Evolutionary conservation across 2,888 invertebrate species (phyloP).

Genomic region (Amiota communis): DNA sequence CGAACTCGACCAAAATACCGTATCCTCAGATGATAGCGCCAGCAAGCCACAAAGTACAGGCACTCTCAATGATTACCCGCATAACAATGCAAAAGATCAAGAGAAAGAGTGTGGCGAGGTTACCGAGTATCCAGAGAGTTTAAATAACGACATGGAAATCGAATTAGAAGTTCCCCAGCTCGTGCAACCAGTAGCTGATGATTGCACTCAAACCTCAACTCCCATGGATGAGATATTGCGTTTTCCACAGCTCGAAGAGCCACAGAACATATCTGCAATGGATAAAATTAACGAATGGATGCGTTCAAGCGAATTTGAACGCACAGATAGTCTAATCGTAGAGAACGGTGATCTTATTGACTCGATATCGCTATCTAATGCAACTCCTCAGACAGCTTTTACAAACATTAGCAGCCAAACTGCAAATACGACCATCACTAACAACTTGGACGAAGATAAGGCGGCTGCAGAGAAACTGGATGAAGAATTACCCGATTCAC

Average conservation of each 20-base stretch:
- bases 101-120: slow-evolving; percentile 55
- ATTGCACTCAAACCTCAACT: slow-evolving; percentile 66
- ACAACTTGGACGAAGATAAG: slow-evolving; percentile 74
- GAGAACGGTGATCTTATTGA: slow-evolving; percentile 57
- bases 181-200: slow-evolving; percentile 60
- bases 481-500: slow-evolving; percentile 82
- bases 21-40: slow-evolving; percentile 56
- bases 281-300: slow-evolving; percentile 73
- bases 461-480: slow-evolving; percentile 81
- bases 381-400: slow-evolving; percentile 56
- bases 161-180: slow-evolving; percentile 63
- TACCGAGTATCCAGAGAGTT: slow-evolving; percentile 53
- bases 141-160: slow-evolving; percentile 62
- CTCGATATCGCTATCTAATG: slow-evolving; percentile 46
- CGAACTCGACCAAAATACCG: slow-evolving; percentile 58
- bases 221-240: slow-evolving; percentile 64
- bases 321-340: slow-evolving; percentile 66
- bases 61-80: slow-evolving; percentile 59
- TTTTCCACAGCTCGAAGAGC: slow-evolving; percentile 53
- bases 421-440: slow-evolving; percentile 60
- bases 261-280: slow-evolving; percentile 59
- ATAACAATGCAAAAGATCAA: too few relatives aligned
- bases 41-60: slow-evolving; percentile 62
- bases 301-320: slow-evolving; percentile 70
- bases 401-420: slow-evolving; percentile 60